Evolutionary conservation across 2,888 invertebrate species (phyloP).

Genomic region (Yponomeuta evonymella): DNA sequence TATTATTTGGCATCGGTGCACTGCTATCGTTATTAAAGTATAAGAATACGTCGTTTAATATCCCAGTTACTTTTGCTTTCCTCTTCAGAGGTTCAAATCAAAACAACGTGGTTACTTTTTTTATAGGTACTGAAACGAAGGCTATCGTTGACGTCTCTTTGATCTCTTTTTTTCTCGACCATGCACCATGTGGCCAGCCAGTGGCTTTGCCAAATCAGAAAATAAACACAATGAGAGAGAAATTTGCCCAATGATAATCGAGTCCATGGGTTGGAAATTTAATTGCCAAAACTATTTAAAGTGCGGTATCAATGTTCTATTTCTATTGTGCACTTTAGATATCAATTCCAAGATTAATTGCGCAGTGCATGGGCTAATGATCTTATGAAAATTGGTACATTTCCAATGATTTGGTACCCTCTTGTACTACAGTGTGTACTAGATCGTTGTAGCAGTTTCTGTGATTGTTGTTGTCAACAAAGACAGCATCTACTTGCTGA

Average conservation of each 20-base stretch:
- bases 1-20: too few species aligned
- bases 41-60: too few species aligned
- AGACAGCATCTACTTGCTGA: neutral
- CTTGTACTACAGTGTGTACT: neutral
- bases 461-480: neutral
- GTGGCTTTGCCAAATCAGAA: neutral
- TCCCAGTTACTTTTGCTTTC: slow-evolving; percentile 20
- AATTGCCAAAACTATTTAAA: neutral
- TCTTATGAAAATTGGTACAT: slow-evolving; percentile 54
- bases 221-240: slow-evolving; percentile 20
- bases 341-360: slow-evolving; percentile 54
- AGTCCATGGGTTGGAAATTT: neutral
- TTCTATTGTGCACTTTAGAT: slow-evolving; percentile 42
- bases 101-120: neutral
- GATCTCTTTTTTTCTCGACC: neutral
- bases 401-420: slow-evolving; percentile 37
- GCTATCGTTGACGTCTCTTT: neutral
- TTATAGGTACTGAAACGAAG: neutral
- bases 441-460: neutral
- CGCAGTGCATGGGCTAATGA: slow-evolving; percentile 53
- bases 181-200: neutral
- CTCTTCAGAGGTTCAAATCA: neutral
- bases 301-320: slow-evolving; percentile 31
- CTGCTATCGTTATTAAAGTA: too few species aligned
- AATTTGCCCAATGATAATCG: slow-evolving; percentile 23